Percentiles rank a stretch among this genome's conserved stretches.
Evolutionary conservation across 2,888 invertebrate species (phyloP).

Genomic region (Troilus luridus): DNA sequence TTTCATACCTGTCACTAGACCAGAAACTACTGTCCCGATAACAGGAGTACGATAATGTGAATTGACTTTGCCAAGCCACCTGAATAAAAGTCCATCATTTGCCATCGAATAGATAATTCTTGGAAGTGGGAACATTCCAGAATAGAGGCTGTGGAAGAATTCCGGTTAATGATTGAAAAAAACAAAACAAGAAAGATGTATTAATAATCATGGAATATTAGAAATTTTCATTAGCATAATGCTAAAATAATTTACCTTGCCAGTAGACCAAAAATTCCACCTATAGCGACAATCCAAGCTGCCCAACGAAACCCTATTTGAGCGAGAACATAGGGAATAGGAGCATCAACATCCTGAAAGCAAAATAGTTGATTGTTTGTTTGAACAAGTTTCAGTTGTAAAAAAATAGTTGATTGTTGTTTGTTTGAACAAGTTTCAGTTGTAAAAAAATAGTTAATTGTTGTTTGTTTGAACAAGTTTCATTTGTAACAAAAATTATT

Average conservation of each 20-base stretch:
- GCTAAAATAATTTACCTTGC: slow-evolving; percentile 69
- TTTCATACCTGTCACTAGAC: slow-evolving; percentile 77
- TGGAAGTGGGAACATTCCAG: slow-evolving; percentile 86
- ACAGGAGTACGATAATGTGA: slow-evolving; percentile 81
- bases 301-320: slow-evolving; percentile 71
- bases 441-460: background rate
- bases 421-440: too few species aligned
- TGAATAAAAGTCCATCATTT: slow-evolving; percentile 84
- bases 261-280: slow-evolving; percentile 73
- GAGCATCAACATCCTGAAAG: slow-evolving; percentile 70
- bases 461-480: background rate
- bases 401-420: too few species aligned
- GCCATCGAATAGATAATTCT: slow-evolving; percentile 92
- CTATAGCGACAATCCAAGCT: slow-evolving; percentile 73
- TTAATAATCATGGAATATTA: background rate
- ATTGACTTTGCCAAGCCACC: slow-evolving; percentile 79
- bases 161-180: background rate
- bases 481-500: too few species aligned
- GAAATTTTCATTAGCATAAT: background rate
- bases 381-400: too few species aligned
- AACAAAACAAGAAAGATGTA: slow-evolving; percentile 62
- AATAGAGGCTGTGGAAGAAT: slow-evolving; percentile 77
- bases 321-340: slow-evolving; percentile 72
- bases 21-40: slow-evolving; percentile 80
- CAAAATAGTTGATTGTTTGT: slow-evolving; percentile 4